Base-by-base conservation (phyloP, 1,140 invertebrate species). In the Microplitis demolitor region DNA sequence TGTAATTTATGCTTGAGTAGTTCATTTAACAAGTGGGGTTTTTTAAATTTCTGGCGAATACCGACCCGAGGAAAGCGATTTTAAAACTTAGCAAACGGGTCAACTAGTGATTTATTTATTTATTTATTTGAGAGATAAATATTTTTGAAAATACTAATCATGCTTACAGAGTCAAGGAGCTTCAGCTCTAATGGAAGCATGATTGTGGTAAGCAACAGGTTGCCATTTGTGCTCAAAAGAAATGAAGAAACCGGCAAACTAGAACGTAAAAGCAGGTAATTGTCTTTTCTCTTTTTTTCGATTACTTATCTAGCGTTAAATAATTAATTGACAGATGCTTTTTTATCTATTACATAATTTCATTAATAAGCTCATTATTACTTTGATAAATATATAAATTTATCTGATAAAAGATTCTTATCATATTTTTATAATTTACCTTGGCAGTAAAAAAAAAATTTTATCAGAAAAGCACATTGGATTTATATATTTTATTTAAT, bases 201-300 rank as follows among this genome's bases (percentile, higher is more conserved):
- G 89, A 96, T 97, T 79, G 95, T 97, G 71, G 94, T 97, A 62
- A 96, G 95, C 75, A 97, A 96, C 89, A 89, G 95, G 77, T 88
- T 97, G 79, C 95, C 95, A 5, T 96, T 97, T 86, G 93, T 96
- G 74, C 87, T 97, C 39, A 92, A 91, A 80, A 90, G 92, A 79
- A 91, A 94, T 87, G 88, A 92, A 54, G 87, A 88, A 75, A 91
- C 91, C 64, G 92, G 92, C 56, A 89, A 91, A 74, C 88, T 95
- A 78, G 91, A 92, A 74, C 90, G 95, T 69, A 94, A 93, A 82
- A 92, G 94, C 78, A 96, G 95, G 95, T 96, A 86, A 89, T 88
- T 87, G 39, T 50, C 9, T 4, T 14, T 61, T 37, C 39, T 39
- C 9, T 13, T n/a, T n/a, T 63, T 37, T 39, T 39, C 39, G 5